Percentiles rank a stretch among this genome's conserved stretches.
Evolutionary conservation across 2,113 vertebrate genomes (phyloP).

Genomic region (Pitta sordida): DNA sequence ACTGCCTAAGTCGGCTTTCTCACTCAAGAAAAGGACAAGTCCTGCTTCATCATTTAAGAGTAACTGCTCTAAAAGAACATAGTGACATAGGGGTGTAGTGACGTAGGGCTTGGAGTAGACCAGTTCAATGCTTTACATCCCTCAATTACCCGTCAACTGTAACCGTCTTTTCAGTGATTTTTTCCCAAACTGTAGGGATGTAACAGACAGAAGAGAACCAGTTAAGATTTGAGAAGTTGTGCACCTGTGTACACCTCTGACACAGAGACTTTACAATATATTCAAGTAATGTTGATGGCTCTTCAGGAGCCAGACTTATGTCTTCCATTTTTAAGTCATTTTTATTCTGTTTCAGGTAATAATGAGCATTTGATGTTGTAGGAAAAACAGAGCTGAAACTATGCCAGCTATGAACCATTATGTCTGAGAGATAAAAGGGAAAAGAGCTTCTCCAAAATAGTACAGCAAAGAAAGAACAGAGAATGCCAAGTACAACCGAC

Average conservation of each 20-base stretch:
- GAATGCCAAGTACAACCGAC: neutral
- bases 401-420: neutral
- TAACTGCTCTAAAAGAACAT: neutral
- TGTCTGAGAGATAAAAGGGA: neutral
- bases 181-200: neutral
- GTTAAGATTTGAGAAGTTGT: neutral
- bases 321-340: neutral
- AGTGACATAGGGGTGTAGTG: neutral
- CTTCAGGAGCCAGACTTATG: neutral
- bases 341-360: neutral
- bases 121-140: neutral
- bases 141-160: neutral
- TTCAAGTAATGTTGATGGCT: neutral
- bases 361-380: neutral
- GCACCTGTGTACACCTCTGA: neutral
- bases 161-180: neutral
- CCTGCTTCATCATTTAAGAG: neutral
- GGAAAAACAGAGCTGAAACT: neutral
- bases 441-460: neutral
- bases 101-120: neutral
- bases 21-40: neutral
- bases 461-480: neutral
- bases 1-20: neutral
- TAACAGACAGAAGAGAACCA: neutral
- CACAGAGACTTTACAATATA: rapidly evolving